Evolutionary conservation across 2,113 vertebrate genomes (phyloP).

Genomic region (Cryptomyrus ogoouensis): DNA sequence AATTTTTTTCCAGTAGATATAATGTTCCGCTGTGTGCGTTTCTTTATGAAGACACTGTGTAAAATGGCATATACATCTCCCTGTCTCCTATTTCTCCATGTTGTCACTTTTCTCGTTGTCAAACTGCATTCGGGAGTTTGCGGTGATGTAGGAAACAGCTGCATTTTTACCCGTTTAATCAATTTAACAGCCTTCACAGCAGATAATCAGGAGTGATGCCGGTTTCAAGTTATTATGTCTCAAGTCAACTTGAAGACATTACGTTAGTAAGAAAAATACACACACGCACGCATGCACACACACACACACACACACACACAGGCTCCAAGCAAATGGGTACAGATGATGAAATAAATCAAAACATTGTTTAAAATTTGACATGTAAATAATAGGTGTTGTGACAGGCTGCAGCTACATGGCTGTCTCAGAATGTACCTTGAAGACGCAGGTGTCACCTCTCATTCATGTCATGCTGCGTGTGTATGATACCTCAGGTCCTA

Average conservation of each 20-base stretch:
- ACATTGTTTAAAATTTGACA: background rate
- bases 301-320: background rate
- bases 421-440: background rate
- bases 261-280: background rate
- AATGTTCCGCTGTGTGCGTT: background rate
- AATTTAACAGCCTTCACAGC: slow-evolving; percentile 40
- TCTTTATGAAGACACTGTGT: background rate
- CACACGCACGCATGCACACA: background rate
- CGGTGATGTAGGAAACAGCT: background rate
- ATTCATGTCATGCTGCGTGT: background rate
- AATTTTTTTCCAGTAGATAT: background rate
- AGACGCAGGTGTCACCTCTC: background rate
- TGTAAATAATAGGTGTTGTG: background rate
- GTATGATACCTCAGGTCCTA: background rate
- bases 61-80: background rate
- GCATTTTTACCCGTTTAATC: slow-evolving; percentile 35
- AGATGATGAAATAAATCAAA: slow-evolving; percentile 1
- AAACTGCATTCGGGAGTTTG: background rate
- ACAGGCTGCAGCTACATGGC: background rate
- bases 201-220: slow-evolving; percentile 25
- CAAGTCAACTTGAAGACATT: slow-evolving; percentile 27
- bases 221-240: slow-evolving; percentile 31
- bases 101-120: background rate
- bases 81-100: background rate
- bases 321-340: background rate